Evolutionary conservation across 2,888 invertebrate species (phyloP), one percentile per base, ranked within the genome.

Genomic region (Laothoe populi): DNA sequence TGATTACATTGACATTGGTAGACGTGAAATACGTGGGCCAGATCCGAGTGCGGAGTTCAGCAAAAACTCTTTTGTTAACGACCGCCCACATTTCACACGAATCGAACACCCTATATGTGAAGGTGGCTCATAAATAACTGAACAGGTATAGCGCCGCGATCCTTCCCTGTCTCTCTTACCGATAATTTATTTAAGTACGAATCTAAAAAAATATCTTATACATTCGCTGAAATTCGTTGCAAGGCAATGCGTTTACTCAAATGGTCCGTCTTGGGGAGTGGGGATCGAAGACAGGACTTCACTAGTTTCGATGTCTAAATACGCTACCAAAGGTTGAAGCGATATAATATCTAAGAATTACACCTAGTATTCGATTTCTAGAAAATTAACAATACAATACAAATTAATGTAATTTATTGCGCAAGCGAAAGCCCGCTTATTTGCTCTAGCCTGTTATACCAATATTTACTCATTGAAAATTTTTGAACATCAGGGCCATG

Each of bases 401-500:
- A 64, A 70, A 70, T 74, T 74, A 64, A 65, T 72, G 66, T 77
- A 75, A 78, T 76, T 77, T 68, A 77, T 73, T 78, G 74, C 69
- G 57, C 63, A 64, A 64, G 67, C 61, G 63, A 66, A 70, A 63
- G 64, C 64, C 49, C 62, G 57, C 8, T 21, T 72, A 70, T 79
- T 81, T 79, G 72, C 71, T 75, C 69, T 64, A 68, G 69, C 61
- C 61, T 63, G 57, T 62, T 57, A 60, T 57, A 31, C 2, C 69
- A 73, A 71, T 80, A 75, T 81, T 80, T 81, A 75, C 75, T 77
- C 80, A 73, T 80, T 74, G 65, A 59, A 71, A 78, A 75, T 78
- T 77, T 71, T 60, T 72, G 67, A 63, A 45, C 45, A 21, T 49
- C 48, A 40, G 60, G 42, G 44, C 57, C 46, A 57, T 63, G 40